A percentile compares a stretch with the other conserved stretches of the same genome.
Conservation (phyloP, 2,113 vertebrate genomes). For the Lamprologus callipterus region DNA sequence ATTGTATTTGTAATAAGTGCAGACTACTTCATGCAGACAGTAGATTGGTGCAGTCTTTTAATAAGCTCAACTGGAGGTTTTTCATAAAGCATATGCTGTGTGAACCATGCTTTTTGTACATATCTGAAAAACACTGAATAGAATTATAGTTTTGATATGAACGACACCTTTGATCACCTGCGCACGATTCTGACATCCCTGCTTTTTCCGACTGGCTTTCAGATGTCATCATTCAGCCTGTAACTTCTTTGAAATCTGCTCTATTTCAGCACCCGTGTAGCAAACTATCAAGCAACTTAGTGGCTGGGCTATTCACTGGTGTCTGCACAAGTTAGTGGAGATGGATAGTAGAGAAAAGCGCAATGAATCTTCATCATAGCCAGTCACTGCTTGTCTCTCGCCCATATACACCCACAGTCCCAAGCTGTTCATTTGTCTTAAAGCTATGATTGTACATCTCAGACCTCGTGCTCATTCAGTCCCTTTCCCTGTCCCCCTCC, state of each 20-base stretch:
- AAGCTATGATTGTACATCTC: neutral
- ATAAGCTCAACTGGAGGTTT: neutral
- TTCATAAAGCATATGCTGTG: neutral
- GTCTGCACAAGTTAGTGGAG: constrained; percentile 22
- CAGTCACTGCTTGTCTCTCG: neutral
- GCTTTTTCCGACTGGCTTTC: neutral
- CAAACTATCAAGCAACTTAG: neutral
- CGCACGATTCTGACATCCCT: neutral
- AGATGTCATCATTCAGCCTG: neutral
- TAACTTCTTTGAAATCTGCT: constrained; percentile 8
- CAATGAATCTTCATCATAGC: constrained; percentile 51
- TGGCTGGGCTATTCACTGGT: constrained; percentile 1
- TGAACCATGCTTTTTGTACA: neutral
- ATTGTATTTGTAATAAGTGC: neutral
- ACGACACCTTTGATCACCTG: neutral
- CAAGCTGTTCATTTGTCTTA: constrained; percentile 10
- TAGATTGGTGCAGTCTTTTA: neutral
- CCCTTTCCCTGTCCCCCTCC: neutral
- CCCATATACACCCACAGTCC: constrained; percentile 7
- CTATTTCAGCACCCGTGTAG: constrained; percentile 5
- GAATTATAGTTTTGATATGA: neutral
- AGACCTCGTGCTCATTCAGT: neutral
- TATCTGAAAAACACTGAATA: neutral
- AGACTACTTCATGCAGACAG: neutral
- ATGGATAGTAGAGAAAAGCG: constrained; percentile 26